These are phyloP conservation scores for Philonicus albiceps DNA, from an alignment of 2,888 invertebrate genomes.

Conservation along the genomic window DNA sequence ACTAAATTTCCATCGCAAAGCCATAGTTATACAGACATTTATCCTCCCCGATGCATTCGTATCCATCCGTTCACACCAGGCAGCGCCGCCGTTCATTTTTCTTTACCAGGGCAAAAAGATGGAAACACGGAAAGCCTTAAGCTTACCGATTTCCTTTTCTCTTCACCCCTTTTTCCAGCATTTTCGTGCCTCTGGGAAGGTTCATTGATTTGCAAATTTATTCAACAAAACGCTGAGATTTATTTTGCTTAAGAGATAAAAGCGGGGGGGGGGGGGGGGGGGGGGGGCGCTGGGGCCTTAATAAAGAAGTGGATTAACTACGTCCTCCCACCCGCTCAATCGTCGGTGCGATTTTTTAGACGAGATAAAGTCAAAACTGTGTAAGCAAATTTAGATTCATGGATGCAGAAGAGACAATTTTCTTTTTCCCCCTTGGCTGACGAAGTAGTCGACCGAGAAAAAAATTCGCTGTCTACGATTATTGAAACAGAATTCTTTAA, in stretches of 20 bases:
- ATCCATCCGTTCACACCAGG: background rate
- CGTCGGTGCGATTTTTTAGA: background rate
- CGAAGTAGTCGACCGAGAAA: background rate
- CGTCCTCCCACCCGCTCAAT: background rate
- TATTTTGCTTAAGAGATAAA: constrained; percentile 5
- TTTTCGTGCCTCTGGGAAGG: background rate
- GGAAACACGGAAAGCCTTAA: background rate
- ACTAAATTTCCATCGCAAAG: background rate
- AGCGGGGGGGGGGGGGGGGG: background rate
- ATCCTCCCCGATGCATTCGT: background rate
- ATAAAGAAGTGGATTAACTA: background rate
- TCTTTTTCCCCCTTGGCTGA: background rate
- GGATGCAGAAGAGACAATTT: background rate
- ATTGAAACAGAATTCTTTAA: background rate
- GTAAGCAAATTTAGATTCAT: constrained; percentile 6
- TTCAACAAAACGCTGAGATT: constrained; percentile 11
- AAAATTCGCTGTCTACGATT: background rate
- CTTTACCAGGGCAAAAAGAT: background rate
- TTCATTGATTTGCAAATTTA: constrained; percentile 18
- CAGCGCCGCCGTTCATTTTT: background rate
- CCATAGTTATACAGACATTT: background rate
- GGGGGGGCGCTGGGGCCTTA: background rate
- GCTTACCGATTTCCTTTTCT: background rate
- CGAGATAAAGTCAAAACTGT: constrained; percentile 10
- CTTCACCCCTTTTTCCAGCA: background rate